These are phyloP conservation scores for Nymphalis io DNA, from an alignment of 1,140 invertebrate genomes.

Conservation along the genomic window DNA sequence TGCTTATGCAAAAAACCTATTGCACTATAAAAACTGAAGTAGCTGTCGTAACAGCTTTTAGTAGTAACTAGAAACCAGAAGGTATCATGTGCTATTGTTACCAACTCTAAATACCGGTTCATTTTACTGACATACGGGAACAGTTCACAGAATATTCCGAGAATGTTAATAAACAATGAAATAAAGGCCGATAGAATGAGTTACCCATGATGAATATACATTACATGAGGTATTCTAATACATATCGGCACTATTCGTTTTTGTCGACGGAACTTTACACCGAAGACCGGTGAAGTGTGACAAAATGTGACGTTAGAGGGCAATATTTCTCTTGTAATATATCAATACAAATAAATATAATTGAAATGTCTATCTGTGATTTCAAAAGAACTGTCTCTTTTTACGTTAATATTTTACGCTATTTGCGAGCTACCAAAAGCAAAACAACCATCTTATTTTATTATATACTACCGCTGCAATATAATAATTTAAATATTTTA, in stretches of 20 bases:
- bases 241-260: conserved; percentile 29
- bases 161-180: conserved; percentile 54
- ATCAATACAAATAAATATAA: no score
- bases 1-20: not conserved
- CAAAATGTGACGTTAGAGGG: conserved; percentile 5
- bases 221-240: conserved; percentile 25
- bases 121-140: conserved; percentile 49
- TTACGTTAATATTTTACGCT: no score
- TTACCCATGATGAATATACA: conserved; percentile 49
- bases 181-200: conserved; percentile 54
- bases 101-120: conserved; percentile 16
- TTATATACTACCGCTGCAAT: no score
- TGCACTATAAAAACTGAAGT: not conserved
- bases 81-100: conserved; percentile 29
- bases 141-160: conserved; percentile 45
- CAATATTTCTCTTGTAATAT: no score
- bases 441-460: no score
- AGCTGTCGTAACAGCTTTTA: conserved; percentile 4
- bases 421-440: no score
- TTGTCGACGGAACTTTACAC: not conserved
- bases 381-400: no score
- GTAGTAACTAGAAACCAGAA: conserved; percentile 12
- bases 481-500: no score
- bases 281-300: conserved; percentile 2
- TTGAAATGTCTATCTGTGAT: not conserved